Conservation (phyloP, 2,888 invertebrate species). For the Lottia gigantea region DNA sequence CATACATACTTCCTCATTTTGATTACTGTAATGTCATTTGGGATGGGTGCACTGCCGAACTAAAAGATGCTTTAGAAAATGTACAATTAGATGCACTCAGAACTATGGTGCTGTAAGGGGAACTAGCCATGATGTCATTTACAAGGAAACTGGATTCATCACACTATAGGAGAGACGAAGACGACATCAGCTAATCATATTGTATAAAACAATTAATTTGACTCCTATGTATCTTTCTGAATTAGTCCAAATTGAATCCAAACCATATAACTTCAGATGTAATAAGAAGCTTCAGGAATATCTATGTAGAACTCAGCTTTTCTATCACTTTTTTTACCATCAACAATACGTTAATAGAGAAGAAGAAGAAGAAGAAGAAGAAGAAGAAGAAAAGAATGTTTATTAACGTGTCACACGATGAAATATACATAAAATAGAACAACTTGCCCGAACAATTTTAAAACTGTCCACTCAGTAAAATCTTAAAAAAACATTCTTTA, state of each 20-base stretch:
- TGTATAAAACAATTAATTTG: neutral
- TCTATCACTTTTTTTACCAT: neutral
- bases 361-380: no score
- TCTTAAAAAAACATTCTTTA: no score
- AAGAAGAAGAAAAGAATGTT: no score
- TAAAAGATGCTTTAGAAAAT: neutral
- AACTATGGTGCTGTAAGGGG: constrained; percentile 1
- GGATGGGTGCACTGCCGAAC: neutral
- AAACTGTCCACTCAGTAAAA: no score
- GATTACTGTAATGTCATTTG: neutral
- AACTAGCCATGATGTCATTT: neutral
- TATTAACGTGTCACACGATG: no score
- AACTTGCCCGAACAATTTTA: neutral
- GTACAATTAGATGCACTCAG: constrained; percentile 1
- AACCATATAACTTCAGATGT: neutral
- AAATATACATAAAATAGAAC: no score
- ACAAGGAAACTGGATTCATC: neutral
- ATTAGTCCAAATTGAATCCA: neutral
- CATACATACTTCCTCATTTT: constrained; percentile 7
- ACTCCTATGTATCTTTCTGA: neutral
- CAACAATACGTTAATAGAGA: neutral
- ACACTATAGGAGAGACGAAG: neutral
- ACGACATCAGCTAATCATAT: neutral
- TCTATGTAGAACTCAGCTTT: neutral
- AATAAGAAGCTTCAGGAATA: neutral